phyloP scores from a whole-genome alignment of 2,113 vertebrate species.

The Chaetodon trifascialis region DNA sequence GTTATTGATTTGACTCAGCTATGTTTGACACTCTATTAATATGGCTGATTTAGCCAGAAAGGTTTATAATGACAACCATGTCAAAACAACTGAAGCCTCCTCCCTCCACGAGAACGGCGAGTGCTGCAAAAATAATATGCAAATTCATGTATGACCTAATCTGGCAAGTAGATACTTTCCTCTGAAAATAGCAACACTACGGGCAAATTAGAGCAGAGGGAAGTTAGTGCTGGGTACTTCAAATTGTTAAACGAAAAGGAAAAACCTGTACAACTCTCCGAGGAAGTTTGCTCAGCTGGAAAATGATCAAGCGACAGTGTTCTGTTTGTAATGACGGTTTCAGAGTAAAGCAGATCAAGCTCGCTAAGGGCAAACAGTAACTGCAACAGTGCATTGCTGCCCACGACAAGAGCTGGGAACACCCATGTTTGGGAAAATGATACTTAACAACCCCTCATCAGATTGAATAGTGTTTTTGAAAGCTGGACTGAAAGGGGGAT shows the following conservation, averaged over 20 bases:
- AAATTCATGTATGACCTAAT: slow-evolving; percentile 28
- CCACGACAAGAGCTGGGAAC: neutral
- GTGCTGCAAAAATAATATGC: neutral
- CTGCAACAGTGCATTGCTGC: neutral
- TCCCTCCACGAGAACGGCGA: neutral
- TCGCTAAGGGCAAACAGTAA: neutral
- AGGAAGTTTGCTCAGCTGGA: neutral
- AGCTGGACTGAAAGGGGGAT: neutral
- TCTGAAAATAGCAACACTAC: slow-evolving; percentile 17
- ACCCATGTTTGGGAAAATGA: neutral
- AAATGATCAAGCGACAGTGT: neutral
- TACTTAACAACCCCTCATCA: neutral
- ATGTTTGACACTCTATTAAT: neutral
- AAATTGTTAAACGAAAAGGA: slow-evolving; percentile 3
- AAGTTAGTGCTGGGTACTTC: neutral
- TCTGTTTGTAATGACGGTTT: neutral
- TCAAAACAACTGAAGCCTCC: neutral
- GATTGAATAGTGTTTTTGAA: slow-evolving; percentile 3
- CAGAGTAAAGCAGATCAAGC: neutral
- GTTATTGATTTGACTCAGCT: slow-evolving; percentile 22
- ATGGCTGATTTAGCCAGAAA: neutral
- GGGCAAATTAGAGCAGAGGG: slow-evolving; percentile 7
- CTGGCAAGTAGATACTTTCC: slow-evolving; percentile 6
- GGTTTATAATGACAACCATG: neutral
- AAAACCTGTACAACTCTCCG: neutral